Conservation (phyloP, 1,140 invertebrate genomes). For the Battus philenor region DNA sequence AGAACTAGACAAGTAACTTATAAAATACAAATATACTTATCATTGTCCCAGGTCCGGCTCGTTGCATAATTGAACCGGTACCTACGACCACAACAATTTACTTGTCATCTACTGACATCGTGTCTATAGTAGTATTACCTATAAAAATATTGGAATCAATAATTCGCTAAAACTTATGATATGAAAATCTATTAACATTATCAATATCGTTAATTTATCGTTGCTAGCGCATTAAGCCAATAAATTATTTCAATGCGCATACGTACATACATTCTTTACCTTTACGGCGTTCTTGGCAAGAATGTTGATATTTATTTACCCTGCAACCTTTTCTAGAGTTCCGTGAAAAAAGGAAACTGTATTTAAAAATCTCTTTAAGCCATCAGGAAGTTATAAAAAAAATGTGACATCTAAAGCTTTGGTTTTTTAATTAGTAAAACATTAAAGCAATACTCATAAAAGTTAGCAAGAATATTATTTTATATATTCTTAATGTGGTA, state of each 20-base stretch:
- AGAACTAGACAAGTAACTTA: slow-evolving; percentile 52
- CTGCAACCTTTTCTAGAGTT: slow-evolving; percentile 9
- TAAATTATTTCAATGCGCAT: slow-evolving; percentile 16
- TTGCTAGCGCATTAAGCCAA: slow-evolving; percentile 2
- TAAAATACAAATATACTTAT: slow-evolving; percentile 47
- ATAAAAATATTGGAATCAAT: slow-evolving; percentile 10
- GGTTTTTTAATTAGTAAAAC: too few species aligned
- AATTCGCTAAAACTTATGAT: slow-evolving; percentile 4
- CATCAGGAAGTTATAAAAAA: too few species aligned
- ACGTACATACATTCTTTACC: slow-evolving; percentile 11
- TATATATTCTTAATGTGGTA: too few species aligned
- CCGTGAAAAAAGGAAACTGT: slow-evolving; percentile 12
- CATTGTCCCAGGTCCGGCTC: slow-evolving; percentile 63
- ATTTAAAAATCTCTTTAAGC: slow-evolving; percentile 1
- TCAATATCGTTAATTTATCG: background rate
- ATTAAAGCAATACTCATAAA: too few species aligned
- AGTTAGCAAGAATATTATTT: too few species aligned
- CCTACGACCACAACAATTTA: slow-evolving; percentile 36
- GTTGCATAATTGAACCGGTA: slow-evolving; percentile 61
- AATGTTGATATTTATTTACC: slow-evolving; percentile 15
- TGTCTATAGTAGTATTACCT: slow-evolving; percentile 6
- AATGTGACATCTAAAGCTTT: too few species aligned
- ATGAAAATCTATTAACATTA: slow-evolving; percentile 9
- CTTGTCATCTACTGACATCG: slow-evolving; percentile 25
- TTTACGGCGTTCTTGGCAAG: slow-evolving; percentile 5